Base-by-base conservation (phyloP, 1,140 invertebrate genomes). In the Caenorhabditis latens region DNA sequence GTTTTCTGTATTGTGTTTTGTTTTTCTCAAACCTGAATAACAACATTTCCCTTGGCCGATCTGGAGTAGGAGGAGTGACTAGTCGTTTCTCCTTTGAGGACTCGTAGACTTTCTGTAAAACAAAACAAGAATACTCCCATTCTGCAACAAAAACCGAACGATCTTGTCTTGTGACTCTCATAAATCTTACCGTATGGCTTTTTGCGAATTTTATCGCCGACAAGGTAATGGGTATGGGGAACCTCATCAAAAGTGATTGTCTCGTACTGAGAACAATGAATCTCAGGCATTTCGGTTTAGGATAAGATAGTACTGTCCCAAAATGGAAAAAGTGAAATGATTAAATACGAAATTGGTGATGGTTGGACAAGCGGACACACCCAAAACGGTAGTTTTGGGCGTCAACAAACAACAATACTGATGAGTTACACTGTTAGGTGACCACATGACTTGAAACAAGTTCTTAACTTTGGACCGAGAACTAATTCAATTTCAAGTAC, bases 51-150 rank as follows among this genome's bases (percentile, higher is more conserved):
- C 85, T 94, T 94, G 42, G 94, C 94, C 40, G 93, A 93, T 86
- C 93, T 91, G 87, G 93, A 93, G 90, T 93, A 94, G 9, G 94
- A 94, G 2, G 93, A 94, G 75, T 93, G 94, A 65, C 93, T 93
- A 8, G 93, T 93, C n/a, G 94, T 94, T 86, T 94, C 94, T 11
- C 94, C 94, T 84, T 93, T 92, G 90, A 94, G 93, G 7, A 93
- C 89, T 43, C 92, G 90, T 87, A 93, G 91, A 43, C 91, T 92
- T 84, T 92, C 91, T 92, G 84, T 88, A 91, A 86, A 24, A 43
- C 11, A 50, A 24, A 63, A 63, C 21, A 63, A 3, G n/a, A 2
- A 58, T 58, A 19, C n/a, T n/a, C 6, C 9, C 21, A 53, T 16
- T 14, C 24, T 71, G 58, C 19, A 83, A 48, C 16, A 53, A 71